phyloP scores from a whole-genome alignment of 2,888 invertebrate species.

The Nomada goodeniana region DNA sequence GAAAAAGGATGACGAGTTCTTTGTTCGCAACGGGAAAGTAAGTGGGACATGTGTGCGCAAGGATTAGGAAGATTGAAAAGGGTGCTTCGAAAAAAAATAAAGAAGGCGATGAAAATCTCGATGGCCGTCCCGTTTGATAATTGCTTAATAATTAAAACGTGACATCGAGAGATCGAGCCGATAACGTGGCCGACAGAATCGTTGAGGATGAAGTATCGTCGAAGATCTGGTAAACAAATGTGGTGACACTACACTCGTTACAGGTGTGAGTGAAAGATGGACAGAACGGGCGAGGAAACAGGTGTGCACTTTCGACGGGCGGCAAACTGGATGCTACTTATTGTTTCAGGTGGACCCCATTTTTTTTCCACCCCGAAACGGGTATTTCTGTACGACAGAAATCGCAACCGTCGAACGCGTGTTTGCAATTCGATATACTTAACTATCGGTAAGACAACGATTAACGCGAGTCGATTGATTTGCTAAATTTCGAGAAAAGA shows the following conservation, averaged over 20 bases:
- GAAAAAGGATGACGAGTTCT: no score
- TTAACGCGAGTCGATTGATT: not conserved
- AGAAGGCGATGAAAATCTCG: not conserved
- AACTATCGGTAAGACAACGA: slow-evolving; percentile 1
- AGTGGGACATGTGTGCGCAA: no score
- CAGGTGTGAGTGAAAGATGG: slow-evolving; percentile 1
- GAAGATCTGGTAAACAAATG: slow-evolving; percentile 14
- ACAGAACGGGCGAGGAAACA: slow-evolving; percentile 21
- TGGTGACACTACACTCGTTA: not conserved
- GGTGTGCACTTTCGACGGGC: slow-evolving; percentile 25
- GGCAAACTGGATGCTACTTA: slow-evolving; percentile 13
- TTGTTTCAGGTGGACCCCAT: not conserved
- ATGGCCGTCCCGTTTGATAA: slow-evolving; percentile 12
- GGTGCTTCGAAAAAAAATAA: not conserved
- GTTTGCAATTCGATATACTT: not conserved
- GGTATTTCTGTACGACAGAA: slow-evolving; percentile 18
- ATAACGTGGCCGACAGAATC: slow-evolving; percentile 5
- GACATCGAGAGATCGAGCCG: slow-evolving; percentile 26
- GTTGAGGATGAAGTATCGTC: slow-evolving; percentile 23
- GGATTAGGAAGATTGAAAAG: no score
- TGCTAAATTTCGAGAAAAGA: slow-evolving; percentile 4
- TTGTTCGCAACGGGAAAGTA: no score
- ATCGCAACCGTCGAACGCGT: not conserved
- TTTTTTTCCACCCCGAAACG: not conserved
- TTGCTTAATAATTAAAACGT: slow-evolving; percentile 9